Percentiles rank a stretch among this genome's conserved stretches.
phyloP scores from a whole-genome alignment of 2,888 invertebrate genomes.

The Drosophila affinis region DNA sequence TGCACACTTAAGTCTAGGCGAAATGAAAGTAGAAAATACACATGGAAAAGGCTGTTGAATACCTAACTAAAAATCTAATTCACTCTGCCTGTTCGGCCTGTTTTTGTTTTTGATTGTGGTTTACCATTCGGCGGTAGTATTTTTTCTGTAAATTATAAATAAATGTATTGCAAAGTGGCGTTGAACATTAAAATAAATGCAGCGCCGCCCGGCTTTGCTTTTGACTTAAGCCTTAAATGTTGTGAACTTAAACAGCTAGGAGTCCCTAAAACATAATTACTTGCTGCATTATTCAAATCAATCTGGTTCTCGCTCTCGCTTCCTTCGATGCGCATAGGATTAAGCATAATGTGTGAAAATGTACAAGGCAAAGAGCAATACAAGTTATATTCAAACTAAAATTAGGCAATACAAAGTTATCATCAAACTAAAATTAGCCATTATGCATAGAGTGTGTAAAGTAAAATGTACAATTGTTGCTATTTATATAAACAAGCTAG shows the following conservation, averaged over 20 bases:
- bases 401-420: constrained; percentile 56
- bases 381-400: constrained; percentile 57
- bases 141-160: constrained; percentile 61
- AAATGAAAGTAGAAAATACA: constrained; percentile 50
- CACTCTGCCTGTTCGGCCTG: constrained; percentile 46
- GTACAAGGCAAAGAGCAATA: constrained; percentile 72
- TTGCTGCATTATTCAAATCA: constrained; percentile 19
- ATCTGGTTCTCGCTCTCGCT: constrained; percentile 33
- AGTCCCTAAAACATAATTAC: constrained; percentile 36
- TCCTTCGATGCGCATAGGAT: constrained; percentile 3
- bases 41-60: constrained; percentile 31
- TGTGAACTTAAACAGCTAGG: constrained; percentile 64
- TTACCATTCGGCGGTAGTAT: constrained; percentile 45
- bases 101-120: constrained; percentile 66
- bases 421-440: constrained; percentile 65
- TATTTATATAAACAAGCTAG: constrained; percentile 73
- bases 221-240: constrained; percentile 72
- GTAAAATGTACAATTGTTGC: constrained; percentile 76
- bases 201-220: constrained; percentile 68
- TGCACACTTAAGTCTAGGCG: constrained; percentile 49
- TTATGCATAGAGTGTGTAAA: constrained; percentile 57
- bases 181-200: constrained; percentile 52
- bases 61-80: constrained; percentile 55
- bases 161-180: constrained; percentile 74
- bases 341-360: constrained; percentile 61